phyloP scores from a whole-genome alignment of 1,140 invertebrate species.

The Cherax destructor region DNA sequence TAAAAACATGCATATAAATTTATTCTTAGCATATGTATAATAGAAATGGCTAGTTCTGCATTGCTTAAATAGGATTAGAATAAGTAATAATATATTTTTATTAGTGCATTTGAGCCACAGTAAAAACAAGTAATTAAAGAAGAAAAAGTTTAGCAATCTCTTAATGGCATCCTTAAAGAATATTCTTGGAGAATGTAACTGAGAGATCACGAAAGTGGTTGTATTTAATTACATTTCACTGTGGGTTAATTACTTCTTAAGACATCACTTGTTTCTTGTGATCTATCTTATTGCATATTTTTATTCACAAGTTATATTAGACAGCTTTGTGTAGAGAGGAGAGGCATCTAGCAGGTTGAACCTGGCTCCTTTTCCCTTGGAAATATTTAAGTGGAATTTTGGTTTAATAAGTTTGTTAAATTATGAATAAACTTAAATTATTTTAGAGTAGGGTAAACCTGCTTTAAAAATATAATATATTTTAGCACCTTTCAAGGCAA shows the following conservation, averaged over 20 bases:
- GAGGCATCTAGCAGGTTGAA: background rate
- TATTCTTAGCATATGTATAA: slow-evolving; percentile 6
- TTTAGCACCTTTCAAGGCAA: slow-evolving; percentile 43
- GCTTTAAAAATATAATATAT: slow-evolving; percentile 21
- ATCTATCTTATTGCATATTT: background rate
- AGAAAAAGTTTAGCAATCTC: no score
- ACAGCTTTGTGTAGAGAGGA: background rate
- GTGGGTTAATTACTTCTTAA: no score
- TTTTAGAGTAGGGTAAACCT: background rate
- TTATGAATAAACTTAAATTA: background rate
- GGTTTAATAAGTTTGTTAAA: background rate
- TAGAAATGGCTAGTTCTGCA: background rate
- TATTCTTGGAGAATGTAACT: no score
- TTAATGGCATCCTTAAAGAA: no score
- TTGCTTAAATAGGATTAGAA: background rate
- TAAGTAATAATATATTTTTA: background rate
- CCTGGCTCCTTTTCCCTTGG: background rate
- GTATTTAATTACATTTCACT: no score
- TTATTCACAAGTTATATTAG: background rate
- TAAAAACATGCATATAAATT: slow-evolving; percentile 7
- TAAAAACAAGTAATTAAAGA: no score
- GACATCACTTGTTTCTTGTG: no score
- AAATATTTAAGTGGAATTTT: no score
- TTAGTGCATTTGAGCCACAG: no score
- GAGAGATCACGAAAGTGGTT: no score